A percentile compares a stretch with the other conserved stretches of the same genome.
These are phyloP conservation scores for Scaptomyza flava DNA, from an alignment of 2,888 invertebrate species.

Conservation along the genomic window DNA sequence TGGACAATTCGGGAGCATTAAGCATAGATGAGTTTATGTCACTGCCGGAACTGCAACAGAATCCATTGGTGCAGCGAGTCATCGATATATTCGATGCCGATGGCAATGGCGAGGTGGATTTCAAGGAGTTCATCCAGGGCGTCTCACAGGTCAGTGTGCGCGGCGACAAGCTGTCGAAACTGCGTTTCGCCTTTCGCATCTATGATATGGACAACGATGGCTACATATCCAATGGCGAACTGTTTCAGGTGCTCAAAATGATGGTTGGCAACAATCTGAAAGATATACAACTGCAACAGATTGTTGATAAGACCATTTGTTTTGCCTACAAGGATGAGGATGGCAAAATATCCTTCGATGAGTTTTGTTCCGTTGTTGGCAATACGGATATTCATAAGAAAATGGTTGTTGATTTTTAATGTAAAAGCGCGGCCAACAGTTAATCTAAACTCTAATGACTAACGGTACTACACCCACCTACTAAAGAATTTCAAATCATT, in stretches of 20 bases:
- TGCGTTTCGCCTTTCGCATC: slow-evolving; percentile 99
- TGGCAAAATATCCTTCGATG: slow-evolving; percentile 99
- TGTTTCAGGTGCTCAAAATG: slow-evolving; percentile 99
- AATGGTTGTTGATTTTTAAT: slow-evolving; percentile 99
- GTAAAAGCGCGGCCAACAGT: slow-evolving; percentile 33
- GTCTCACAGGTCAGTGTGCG: slow-evolving; percentile 99
- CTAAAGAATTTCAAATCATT: slow-evolving; percentile 17
- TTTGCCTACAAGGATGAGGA: slow-evolving; percentile 99
- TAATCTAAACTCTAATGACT: slow-evolving; percentile 19
- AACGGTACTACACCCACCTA: slow-evolving; percentile 17
- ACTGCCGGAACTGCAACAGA: slow-evolving; percentile 99
- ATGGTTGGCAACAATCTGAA: slow-evolving; percentile 99
- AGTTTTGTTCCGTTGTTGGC: slow-evolving; percentile 99
- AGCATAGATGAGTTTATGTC: slow-evolving; percentile 99
- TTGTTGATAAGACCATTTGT: slow-evolving; percentile 99
- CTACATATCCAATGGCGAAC: slow-evolving; percentile 99
- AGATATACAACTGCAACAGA: slow-evolving; percentile 99
- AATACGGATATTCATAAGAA: slow-evolving; percentile 99
- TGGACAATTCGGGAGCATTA: slow-evolving; percentile 99
- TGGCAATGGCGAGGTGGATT: slow-evolving; percentile 98
- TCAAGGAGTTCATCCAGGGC: slow-evolving; percentile 98
- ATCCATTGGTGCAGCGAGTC: slow-evolving; percentile 99
- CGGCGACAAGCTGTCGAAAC: slow-evolving; percentile 99
- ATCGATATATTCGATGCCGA: slow-evolving; percentile 99
- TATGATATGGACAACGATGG: slow-evolving; percentile 99